These are phyloP conservation scores for Hylomyscus alleni DNA, from an alignment of 2,797 vertebrate genomes.

Conservation along the genomic window DNA sequence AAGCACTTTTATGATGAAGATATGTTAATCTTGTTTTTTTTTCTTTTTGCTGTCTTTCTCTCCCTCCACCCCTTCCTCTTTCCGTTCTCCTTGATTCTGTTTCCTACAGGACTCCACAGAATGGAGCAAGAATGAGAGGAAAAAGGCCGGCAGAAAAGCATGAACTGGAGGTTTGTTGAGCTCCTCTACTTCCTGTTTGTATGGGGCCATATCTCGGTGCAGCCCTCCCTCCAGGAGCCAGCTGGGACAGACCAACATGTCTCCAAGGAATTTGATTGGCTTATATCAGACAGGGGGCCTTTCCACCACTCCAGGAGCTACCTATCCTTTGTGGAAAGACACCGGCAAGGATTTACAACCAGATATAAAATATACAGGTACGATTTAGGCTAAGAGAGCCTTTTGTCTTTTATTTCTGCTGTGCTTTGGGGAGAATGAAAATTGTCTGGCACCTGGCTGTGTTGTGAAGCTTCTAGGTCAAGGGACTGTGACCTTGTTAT, in stretches of 20 bases:
- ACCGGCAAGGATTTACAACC: constrained; percentile 99
- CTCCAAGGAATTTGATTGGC: constrained; percentile 99
- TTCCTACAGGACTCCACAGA: constrained; percentile 96
- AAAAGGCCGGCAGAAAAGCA: constrained; percentile 99
- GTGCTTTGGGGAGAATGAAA: background rate
- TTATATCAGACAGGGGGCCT: constrained; percentile 99
- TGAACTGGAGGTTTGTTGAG: constrained; percentile 99
- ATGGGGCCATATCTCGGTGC: constrained; percentile 99
- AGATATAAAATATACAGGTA: constrained; percentile 99
- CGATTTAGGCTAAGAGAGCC: constrained; percentile 64
- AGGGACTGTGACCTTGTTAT: background rate
- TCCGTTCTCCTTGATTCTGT: constrained; percentile 70
- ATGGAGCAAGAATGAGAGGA: constrained; percentile 99
- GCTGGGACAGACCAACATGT: constrained; percentile 98
- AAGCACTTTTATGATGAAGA: background rate
- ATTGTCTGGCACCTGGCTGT: background rate
- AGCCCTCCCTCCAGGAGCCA: constrained; percentile 97
- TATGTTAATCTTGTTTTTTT: constrained; percentile 56
- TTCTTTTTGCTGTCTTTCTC: background rate
- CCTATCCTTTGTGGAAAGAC: constrained; percentile 99
- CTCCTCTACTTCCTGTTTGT: constrained; percentile 99
- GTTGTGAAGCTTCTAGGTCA: background rate
- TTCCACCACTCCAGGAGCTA: constrained; percentile 99
- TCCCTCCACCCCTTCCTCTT: background rate
- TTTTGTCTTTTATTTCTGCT: background rate